These are phyloP conservation scores for Nomada fucata DNA, from an alignment of 2,888 invertebrate genomes.

Conservation along the genomic window DNA sequence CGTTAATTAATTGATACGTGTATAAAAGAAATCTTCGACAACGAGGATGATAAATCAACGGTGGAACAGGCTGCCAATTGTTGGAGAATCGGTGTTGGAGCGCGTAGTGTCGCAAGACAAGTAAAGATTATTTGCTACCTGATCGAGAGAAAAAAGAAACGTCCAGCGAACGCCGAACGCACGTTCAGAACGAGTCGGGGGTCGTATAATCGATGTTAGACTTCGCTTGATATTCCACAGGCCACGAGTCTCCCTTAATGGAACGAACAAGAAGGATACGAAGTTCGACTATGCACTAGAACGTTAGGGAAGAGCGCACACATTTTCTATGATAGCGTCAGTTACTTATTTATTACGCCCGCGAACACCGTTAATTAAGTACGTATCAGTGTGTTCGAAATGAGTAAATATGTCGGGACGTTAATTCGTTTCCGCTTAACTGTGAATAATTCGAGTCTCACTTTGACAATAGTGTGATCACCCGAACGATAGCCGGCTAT, in stretches of 20 bases:
- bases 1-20: constrained; percentile 5
- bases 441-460: constrained; percentile 28
- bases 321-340: constrained; percentile 67
- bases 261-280: constrained; percentile 31
- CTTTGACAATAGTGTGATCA: constrained; percentile 40
- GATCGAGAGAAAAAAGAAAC: constrained; percentile 60
- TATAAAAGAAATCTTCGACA: neutral
- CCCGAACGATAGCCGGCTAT: constrained; percentile 39
- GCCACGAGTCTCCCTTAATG: constrained; percentile 31
- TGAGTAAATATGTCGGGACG: constrained; percentile 19
- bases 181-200: constrained; percentile 23
- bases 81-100: constrained; percentile 20
- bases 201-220: constrained; percentile 39
- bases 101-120: constrained; percentile 17
- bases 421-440: neutral
- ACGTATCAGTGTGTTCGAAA: constrained; percentile 25
- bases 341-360: constrained; percentile 34
- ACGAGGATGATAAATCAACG: neutral
- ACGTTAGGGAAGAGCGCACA: constrained; percentile 70
- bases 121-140: constrained; percentile 61
- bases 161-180: constrained; percentile 65
- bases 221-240: constrained; percentile 11
- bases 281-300: constrained; percentile 65
- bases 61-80: constrained; percentile 11
- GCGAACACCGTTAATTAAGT: constrained; percentile 17